Conservation (phyloP, 2,797 vertebrate genomes). For the Gouania willdenowi region DNA sequence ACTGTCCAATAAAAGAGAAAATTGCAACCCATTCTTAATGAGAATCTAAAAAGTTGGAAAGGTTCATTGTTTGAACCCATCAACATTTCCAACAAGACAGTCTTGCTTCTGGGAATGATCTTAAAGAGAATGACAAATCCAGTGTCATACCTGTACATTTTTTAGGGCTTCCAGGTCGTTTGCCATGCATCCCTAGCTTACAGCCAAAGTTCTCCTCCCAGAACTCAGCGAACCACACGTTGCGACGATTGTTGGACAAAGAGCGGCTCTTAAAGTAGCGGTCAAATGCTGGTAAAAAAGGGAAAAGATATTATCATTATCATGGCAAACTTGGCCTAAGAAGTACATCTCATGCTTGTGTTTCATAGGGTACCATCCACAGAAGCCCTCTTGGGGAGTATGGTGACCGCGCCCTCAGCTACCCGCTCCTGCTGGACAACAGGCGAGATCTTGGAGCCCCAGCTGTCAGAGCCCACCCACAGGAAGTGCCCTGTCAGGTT, state of each 20-base stretch:
- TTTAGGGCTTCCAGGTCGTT: constrained; percentile 89
- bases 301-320: too few species aligned
- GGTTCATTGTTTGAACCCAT: too few species aligned
- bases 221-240: constrained; percentile 97
- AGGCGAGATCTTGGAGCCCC: constrained; percentile 94
- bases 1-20: too few species aligned
- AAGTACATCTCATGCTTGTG: too few species aligned
- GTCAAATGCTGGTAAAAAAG: constrained; percentile 81
- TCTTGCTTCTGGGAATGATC: too few species aligned
- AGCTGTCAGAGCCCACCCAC: constrained; percentile 97
- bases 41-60: too few species aligned
- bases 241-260: constrained; percentile 93
- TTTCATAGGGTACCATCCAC: constrained; percentile 96
- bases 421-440: constrained; percentile 91
- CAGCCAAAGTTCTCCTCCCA: constrained; percentile 97
- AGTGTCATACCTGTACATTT: constrained; percentile 90
- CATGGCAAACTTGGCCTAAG: too few species aligned
- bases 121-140: neutral
- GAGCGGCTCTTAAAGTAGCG: constrained; percentile 95
- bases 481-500: constrained; percentile 95
- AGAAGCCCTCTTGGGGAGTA: constrained; percentile 93
- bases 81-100: too few species aligned
- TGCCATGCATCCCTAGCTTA: constrained; percentile 93
- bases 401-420: constrained; percentile 92
- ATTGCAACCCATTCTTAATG: too few species aligned